These are phyloP conservation scores for Petromus typicus DNA, from an alignment of 2,113 vertebrate genomes.

Conservation along the genomic window DNA sequence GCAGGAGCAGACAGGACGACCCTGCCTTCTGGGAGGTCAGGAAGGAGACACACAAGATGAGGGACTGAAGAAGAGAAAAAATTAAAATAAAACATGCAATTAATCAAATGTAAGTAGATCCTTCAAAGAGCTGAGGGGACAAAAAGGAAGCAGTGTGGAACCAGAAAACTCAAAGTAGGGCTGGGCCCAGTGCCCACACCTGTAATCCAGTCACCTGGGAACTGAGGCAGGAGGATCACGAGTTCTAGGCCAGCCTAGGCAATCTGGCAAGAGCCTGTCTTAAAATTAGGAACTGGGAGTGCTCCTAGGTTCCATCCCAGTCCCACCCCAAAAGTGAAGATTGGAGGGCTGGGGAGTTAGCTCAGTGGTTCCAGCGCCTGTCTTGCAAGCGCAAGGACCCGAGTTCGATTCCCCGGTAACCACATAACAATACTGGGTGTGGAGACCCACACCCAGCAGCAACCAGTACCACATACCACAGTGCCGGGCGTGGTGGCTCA, in stretches of 20 bases:
- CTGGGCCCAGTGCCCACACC: background rate
- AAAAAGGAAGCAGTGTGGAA: background rate
- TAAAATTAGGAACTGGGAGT: background rate
- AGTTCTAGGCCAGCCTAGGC: background rate
- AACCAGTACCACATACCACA: too few relatives aligned
- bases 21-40: conserved; percentile 22
- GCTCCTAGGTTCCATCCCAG: background rate
- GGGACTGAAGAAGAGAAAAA: background rate
- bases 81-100: background rate
- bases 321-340: too few relatives aligned
- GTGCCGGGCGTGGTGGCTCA: too few relatives aligned
- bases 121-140: background rate
- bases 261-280: background rate
- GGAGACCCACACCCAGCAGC: too few relatives aligned
- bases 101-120: background rate
- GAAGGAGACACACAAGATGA: background rate
- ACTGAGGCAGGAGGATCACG: background rate
- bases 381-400: too few relatives aligned
- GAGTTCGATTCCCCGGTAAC: too few relatives aligned
- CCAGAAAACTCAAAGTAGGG: background rate
- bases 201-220: background rate
- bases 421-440: too few relatives aligned
- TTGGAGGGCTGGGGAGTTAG: too few relatives aligned
- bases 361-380: too few relatives aligned
- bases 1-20: background rate